phyloP scores from a whole-genome alignment of 2,113 vertebrate species.

The Cricetomys ansorgei region DNA sequence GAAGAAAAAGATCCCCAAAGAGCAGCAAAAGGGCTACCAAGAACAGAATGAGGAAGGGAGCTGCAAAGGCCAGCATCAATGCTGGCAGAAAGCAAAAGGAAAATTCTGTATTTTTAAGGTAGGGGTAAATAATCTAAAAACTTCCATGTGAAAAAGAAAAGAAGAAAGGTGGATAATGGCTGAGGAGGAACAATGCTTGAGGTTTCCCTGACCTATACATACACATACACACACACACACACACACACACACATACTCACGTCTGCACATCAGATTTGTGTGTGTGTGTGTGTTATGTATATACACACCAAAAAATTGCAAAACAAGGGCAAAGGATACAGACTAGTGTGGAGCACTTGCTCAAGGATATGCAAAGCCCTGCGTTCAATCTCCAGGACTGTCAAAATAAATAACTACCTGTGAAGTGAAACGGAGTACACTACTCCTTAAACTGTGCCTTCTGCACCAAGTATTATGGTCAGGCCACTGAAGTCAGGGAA shows the following conservation, averaged over 20 bases:
- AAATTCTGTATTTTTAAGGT: too few species aligned
- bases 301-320: neutral
- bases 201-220: neutral
- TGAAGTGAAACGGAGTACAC: constrained; percentile 23
- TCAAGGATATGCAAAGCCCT: neutral
- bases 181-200: neutral
- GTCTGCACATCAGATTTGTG: too few species aligned
- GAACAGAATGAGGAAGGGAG: too few species aligned
- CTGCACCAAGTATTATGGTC: neutral
- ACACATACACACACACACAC: neutral
- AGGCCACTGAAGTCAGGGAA: neutral
- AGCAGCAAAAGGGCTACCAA: too few species aligned
- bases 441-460: neutral
- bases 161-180: neutral
- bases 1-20: too few species aligned
- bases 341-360: neutral
- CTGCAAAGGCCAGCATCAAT: too few species aligned
- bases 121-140: too few species aligned
- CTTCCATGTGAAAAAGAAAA: neutral
- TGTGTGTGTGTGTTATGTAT: too few species aligned
- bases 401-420: neutral
- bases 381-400: neutral
- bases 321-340: neutral
- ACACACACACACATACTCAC: neutral
- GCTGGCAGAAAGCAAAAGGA: too few species aligned